Conservation (phyloP, 1,140 invertebrate species). For the Drosophila grimshawi region DNA sequence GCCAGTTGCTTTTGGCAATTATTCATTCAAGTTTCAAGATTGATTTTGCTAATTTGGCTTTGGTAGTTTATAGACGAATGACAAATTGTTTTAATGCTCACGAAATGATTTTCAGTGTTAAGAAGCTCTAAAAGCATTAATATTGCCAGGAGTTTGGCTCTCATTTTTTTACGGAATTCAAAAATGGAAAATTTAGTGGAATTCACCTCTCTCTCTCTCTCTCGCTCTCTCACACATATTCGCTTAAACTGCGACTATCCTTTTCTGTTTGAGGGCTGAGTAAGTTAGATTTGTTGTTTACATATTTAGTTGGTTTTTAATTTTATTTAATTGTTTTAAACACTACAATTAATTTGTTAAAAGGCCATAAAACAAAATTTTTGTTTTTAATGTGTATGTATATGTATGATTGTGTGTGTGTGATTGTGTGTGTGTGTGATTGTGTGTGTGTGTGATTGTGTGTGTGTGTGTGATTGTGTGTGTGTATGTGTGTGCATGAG, state of each 20-base stretch:
- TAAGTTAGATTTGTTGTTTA: conserved; percentile 13
- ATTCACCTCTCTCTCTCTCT: not conserved
- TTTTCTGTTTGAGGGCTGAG: conserved; percentile 3
- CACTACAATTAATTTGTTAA: conserved; percentile 60
- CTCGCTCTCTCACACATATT: not conserved
- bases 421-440: not conserved
- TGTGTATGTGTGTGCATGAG: conserved; percentile 3
- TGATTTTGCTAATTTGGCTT: too few species aligned
- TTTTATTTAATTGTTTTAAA: conserved; percentile 59
- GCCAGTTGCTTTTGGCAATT: too few species aligned
- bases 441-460: conserved; percentile 2
- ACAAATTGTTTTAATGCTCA: too few species aligned
- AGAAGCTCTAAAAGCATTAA: too few species aligned
- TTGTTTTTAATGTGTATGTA: conserved; percentile 28
- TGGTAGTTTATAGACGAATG: too few species aligned
- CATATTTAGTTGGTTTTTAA: conserved; percentile 39
- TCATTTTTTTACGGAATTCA: too few species aligned
- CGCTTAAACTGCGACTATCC: not conserved
- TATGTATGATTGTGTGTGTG: conserved; percentile 16
- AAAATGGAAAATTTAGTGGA: not conserved
- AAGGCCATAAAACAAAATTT: conserved; percentile 56
- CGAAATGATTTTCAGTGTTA: too few species aligned
- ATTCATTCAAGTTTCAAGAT: too few species aligned
- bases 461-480: conserved; percentile 16
- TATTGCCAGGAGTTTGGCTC: too few species aligned